phyloP scores from a whole-genome alignment of 2,888 invertebrate species.

The Parascotia fuliginaria region DNA sequence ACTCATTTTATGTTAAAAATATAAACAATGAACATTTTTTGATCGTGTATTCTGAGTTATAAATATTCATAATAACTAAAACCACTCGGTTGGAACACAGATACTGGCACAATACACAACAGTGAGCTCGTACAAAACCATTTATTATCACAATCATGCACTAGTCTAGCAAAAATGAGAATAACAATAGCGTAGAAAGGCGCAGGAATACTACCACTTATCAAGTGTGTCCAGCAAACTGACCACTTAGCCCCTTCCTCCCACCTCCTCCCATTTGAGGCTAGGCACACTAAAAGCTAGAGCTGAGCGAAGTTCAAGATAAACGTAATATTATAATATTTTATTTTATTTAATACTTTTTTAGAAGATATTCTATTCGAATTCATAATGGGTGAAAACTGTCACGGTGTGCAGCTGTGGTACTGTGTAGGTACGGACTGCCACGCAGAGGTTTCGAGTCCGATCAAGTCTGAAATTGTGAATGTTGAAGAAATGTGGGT shows the following conservation, averaged over 20 bases:
- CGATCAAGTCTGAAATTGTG: no score
- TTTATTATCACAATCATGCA: slow-evolving; percentile 27
- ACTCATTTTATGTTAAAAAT: no score
- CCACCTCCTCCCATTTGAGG: slow-evolving; percentile 10
- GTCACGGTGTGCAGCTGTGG: no score
- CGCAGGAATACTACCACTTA: slow-evolving; percentile 49
- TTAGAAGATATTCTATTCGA: no score
- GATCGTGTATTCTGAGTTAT: not conserved
- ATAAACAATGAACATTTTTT: not conserved
- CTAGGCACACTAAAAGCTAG: slow-evolving; percentile 6
- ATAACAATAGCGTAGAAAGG: slow-evolving; percentile 37
- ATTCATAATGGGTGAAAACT: no score
- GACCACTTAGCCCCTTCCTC: slow-evolving; percentile 33
- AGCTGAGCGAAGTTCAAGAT: not conserved
- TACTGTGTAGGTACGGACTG: no score
- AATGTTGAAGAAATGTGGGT: no score
- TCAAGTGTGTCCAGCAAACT: slow-evolving; percentile 50
- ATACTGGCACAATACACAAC: not conserved
- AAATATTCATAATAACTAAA: not conserved
- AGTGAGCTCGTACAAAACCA: slow-evolving; percentile 10
- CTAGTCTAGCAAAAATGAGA: slow-evolving; percentile 17
- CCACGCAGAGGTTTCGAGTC: no score
- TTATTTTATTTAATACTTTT: not conserved
- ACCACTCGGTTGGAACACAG: not conserved
- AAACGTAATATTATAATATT: not conserved